Base-by-base conservation (phyloP, 2,888 invertebrate species). In the Oasisia sp. region DNA sequence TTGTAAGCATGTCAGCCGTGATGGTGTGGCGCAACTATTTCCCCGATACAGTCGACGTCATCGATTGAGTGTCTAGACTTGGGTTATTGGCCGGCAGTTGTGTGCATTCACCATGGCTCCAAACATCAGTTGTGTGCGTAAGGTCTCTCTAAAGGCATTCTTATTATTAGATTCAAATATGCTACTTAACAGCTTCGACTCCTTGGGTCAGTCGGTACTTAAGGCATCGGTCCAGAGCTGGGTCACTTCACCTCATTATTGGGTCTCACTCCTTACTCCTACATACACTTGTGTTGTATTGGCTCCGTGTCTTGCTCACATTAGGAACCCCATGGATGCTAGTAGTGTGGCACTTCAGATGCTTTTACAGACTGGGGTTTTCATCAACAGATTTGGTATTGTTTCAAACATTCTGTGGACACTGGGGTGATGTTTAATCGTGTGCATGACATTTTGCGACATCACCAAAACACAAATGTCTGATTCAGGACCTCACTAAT, bases 151-250 rank as follows among this genome's bases (percentile, higher is more conserved):
- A 74, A 74, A 19, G 27, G 74, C 74, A 74, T 74, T 74, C 74
- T 74, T 74, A 74, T 74, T 74, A 74, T 74, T 74, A 74, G 74
- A 74, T 74, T 74, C 74, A 74, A 74, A 74, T 74, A 74, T 74
- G 74, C 74, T 74, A 74, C 74, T 74, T 74, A 74, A 19, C n/a
- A 5, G n/a, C n/a, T n/a, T 74, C n/a, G 74, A 7, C 74, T 74
- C 19, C 19, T 74, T n/a, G n/a, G n/a, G 74, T 74, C 74, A 27
- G 14, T 27, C 27, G 7, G 74, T 74, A n/a, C 74, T 74, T 74
- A 74, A 74, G 74, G 27, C 27, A 74, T n/a, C 27, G 74, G 27
- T 50, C 50, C 50, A 50, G 12, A 50, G 14, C 50, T 50, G 50
- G 9, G 50, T 12, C 14, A 38, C 14, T 50, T 50, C 50, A 50